Percentiles rank a stretch among this genome's conserved stretches.
Conservation (phyloP, 1,140 invertebrate species). For the Cotesia chilonis region DNA sequence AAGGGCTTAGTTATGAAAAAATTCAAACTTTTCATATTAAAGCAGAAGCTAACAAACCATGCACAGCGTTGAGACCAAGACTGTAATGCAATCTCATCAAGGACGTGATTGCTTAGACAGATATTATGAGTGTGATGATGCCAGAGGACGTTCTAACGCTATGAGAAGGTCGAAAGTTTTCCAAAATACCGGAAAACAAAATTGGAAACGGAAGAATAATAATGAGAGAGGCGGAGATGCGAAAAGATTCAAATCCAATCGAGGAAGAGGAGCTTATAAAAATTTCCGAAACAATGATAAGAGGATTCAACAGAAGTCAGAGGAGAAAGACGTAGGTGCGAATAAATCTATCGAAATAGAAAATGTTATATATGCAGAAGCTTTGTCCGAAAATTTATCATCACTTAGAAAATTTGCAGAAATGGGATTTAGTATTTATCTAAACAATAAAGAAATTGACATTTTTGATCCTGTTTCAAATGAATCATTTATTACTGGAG, state of each 20-base stretch:
- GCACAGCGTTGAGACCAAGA: constrained; percentile 2
- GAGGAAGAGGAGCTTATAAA: too few relatives aligned
- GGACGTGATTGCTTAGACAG: neutral
- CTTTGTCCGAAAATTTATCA: constrained; percentile 25
- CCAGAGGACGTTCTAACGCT: neutral
- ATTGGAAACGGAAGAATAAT: too few relatives aligned
- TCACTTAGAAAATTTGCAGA: constrained; percentile 36
- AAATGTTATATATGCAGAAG: constrained; percentile 31
- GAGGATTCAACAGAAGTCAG: too few relatives aligned
- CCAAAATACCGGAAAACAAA: too few relatives aligned
- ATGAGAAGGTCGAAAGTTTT: too few relatives aligned
- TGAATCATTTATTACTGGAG: constrained; percentile 24
- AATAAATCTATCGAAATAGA: constrained; percentile 4
- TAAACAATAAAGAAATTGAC: constrained; percentile 24
- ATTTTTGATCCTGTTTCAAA: constrained; percentile 28
- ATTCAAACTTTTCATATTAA: constrained; percentile 39
- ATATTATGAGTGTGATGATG: constrained; percentile 30
- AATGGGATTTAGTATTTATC: constrained; percentile 29
- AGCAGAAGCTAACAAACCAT: constrained; percentile 33
- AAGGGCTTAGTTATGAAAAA: constrained; percentile 37
- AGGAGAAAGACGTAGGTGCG: too few relatives aligned
- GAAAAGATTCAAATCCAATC: too few relatives aligned
- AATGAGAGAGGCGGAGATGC: too few relatives aligned
- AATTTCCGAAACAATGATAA: too few relatives aligned
- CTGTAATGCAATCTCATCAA: neutral